Evolutionary conservation across 2,113 vertebrate species (phyloP), one percentile per base, ranked within the genome.

Genomic region (Hippolais icterina): DNA sequence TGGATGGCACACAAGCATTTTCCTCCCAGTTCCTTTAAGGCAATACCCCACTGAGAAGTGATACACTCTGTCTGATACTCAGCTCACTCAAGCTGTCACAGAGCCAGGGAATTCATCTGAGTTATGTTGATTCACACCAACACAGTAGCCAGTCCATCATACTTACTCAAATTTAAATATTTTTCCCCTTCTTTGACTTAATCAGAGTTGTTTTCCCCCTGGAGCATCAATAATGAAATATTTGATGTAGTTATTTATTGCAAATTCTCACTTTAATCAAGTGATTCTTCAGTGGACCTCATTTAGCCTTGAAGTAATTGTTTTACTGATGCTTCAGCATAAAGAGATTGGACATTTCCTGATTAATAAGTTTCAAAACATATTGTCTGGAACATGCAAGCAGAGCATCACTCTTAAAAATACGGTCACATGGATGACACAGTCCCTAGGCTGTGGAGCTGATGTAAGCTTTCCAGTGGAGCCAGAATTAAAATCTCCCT

Each of bases 211-310:
- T 70, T 94, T 95, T 93, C 42, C 81, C 66, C 77, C 37, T 75
- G 77, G 46, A 94, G 76, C 71, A 97, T 86, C 75, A 52, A 83
- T 63, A 96, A 91, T 92, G 90, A 93, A 97, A 85, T 95, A 87
- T 88, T 61, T 84, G 37, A 96, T 93, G 91, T 85, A 93, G 72
- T 94, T 96, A 85, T 96, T 97, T 96, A 88, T 85, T 93, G 91
- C 81, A 63, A 84, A 96, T 90, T 92, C 86, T 91, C 97, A 87
- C 89, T 97, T 97, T 64, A 96, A 97, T 97, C 72, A 93, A 93
- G 89, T 65, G 92, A 93, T 96, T 97, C 63, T 87, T 97, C 90
- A 75, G 39, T 87, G 79, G 83, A 84, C 52, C 81, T 96, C 85
- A 0, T 92, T 93, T 97, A 86, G 77, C 63, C 93, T 94, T 89